Evolutionary conservation across 2,888 invertebrate genomes (phyloP), one percentile per base, ranked within the genome.

Genomic region (Dolomedes plantarius): DNA sequence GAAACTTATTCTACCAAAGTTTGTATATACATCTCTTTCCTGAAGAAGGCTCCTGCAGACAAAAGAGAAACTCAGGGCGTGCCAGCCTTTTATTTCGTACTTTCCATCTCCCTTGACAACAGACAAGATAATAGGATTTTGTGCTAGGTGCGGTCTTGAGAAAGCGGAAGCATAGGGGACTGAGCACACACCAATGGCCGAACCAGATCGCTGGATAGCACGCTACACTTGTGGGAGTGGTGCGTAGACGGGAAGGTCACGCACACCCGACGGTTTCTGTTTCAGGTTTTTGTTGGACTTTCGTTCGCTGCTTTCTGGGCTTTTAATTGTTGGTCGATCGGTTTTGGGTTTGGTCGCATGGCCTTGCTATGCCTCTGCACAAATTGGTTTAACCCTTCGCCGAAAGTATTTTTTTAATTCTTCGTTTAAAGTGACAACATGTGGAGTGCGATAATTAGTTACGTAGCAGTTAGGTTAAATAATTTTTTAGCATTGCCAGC

Each of bases 101-200:
- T 13, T 65, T 65, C 16, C 5, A 32, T 74, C 56, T 28, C 56
- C 73, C 68, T 56, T 56, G 74, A 50, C 73, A 74, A 74, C 80
- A 81, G 68, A 74, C 80, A 68, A 74, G 56, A 67, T 81, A 74
- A 81, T 81, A 73, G 67, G 67, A 67, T 36, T 74, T 50, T 56
- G 73, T n/a, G 11, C 28, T 32, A 71, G 69, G 56, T 56, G 77
- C 69, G 77, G 62, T 41, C 69, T 41, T 29, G 39, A 41, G 16
- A n/a, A n/a, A 41, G n/a, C 62, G 41, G 72, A 72, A 73, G 32
- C 46, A 67, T 36, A 31, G 46, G 19, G 65, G 27, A 65, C 41
- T 64, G 64, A 72, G 19, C 65, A 56, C 67, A 6, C 7, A 46
- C 9, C 56, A 56, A 23, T 81, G 31, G 50, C 80, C 67, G 41